These are phyloP conservation scores for Stenotaenia linearis DNA, from an alignment of 2,888 invertebrate genomes.

Conservation along the genomic window DNA sequence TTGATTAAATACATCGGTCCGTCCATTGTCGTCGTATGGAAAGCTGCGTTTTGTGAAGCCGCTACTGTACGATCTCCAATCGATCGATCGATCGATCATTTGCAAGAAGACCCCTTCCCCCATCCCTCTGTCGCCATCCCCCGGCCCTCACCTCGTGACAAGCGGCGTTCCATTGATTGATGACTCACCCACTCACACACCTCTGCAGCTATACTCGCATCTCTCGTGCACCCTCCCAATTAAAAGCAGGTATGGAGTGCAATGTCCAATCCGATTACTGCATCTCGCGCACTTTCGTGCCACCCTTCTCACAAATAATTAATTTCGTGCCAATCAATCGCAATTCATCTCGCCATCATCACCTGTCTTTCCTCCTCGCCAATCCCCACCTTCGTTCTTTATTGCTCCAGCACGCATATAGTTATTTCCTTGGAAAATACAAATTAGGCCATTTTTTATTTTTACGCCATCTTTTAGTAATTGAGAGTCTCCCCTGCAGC, in stretches of 20 bases:
- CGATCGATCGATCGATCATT: constrained; percentile 24
- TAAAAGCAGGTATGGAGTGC: constrained; percentile 12
- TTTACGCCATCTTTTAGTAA: constrained; percentile 8
- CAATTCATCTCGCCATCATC: constrained; percentile 6
- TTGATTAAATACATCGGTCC: constrained; percentile 21
- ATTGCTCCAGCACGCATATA: no score
- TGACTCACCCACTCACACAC: constrained; percentile 28
- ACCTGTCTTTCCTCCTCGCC: not conserved
- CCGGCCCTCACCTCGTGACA: constrained; percentile 10
- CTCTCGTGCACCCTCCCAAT: not conserved
- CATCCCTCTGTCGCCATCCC: not conserved
- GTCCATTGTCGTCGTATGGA: not conserved
- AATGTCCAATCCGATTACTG: constrained; percentile 24
- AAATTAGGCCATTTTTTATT: no score
- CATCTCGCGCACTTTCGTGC: not conserved
- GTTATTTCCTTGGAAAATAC: no score
- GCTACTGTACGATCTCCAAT: constrained; percentile 11
- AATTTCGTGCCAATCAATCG: constrained; percentile 20
- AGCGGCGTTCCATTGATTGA: constrained; percentile 30
- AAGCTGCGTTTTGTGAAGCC: constrained; percentile 6
- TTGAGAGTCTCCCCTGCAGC: constrained; percentile 27
- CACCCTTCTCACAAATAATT: constrained; percentile 12
- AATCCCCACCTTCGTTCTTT: not conserved
- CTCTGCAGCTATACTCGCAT: not conserved
- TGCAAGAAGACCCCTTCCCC: not conserved